phyloP scores from a whole-genome alignment of 2,888 invertebrate species.

The Eilema sororculum region DNA sequence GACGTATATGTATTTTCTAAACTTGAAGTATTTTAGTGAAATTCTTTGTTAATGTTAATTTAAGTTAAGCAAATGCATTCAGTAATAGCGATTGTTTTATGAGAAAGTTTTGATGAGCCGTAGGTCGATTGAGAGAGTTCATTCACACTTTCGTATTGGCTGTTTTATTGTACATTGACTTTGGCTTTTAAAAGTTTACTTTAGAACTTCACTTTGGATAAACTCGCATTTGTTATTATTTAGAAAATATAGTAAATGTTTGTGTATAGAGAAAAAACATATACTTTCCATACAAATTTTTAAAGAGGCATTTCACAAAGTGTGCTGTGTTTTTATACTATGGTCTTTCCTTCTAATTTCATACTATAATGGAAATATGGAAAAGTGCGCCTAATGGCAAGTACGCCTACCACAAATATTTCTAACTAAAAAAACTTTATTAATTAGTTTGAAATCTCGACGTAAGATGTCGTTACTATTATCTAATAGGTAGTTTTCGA shows the following conservation, averaged over 20 bases:
- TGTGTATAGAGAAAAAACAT: not conserved
- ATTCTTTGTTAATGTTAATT: slow-evolving; percentile 24
- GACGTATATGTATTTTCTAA: not conserved
- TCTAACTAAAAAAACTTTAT: too few species aligned
- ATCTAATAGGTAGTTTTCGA: too few species aligned
- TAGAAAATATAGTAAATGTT: not conserved
- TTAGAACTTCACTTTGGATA: not conserved
- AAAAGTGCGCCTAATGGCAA: too few species aligned
- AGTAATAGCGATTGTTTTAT: slow-evolving; percentile 21
- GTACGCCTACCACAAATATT: too few species aligned
- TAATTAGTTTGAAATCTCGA: too few species aligned
- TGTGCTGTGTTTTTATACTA: too few species aligned
- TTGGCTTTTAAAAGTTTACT: not conserved
- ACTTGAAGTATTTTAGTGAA: slow-evolving; percentile 24
- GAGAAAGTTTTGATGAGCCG: slow-evolving; percentile 20
- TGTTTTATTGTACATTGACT: not conserved
- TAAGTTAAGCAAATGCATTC: slow-evolving; percentile 25
- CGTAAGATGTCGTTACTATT: too few species aligned
- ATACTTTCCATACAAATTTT: not conserved
- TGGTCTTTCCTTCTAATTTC: too few species aligned
- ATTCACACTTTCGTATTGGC: slow-evolving; percentile 8
- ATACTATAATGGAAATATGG: too few species aligned
- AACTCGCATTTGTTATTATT: not conserved
- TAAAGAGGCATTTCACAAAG: too few species aligned
- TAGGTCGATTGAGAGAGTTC: slow-evolving; percentile 14